Conservation (phyloP, 2,888 invertebrate genomes). For the Troides helena region DNA sequence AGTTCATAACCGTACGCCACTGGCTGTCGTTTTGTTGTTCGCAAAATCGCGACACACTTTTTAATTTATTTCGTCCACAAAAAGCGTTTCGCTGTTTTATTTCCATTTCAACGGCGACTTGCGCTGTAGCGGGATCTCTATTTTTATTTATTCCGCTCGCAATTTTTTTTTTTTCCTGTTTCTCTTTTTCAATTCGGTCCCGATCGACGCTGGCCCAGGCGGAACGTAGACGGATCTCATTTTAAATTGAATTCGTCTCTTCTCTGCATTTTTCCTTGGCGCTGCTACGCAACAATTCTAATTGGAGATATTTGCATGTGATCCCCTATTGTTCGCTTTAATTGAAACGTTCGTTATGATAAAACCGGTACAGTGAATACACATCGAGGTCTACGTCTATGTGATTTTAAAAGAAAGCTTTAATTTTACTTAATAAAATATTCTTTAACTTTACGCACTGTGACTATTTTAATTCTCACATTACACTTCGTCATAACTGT, state of each 20-base stretch:
- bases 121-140: slow-evolving; percentile 79
- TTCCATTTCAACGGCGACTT: slow-evolving; percentile 80
- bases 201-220: slow-evolving; percentile 72
- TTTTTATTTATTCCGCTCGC: slow-evolving; percentile 76
- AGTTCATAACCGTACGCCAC: slow-evolving; percentile 29
- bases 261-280: slow-evolving; percentile 68
- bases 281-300: slow-evolving; percentile 66
- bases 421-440: background rate
- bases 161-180: slow-evolving; percentile 47
- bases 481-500: background rate
- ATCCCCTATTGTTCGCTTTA: slow-evolving; percentile 60
- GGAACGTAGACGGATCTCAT: slow-evolving; percentile 77
- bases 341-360: slow-evolving; percentile 53
- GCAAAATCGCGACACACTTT: slow-evolving; percentile 76
- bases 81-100: slow-evolving; percentile 76
- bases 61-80: slow-evolving; percentile 80
- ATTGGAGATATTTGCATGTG: slow-evolving; percentile 73
- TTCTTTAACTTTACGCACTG: background rate
- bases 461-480: background rate
- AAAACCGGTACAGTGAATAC: slow-evolving; percentile 40
- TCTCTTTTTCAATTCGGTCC: slow-evolving; percentile 71
- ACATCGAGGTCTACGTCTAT: slow-evolving; percentile 6
- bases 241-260: slow-evolving; percentile 74
- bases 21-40: slow-evolving; percentile 51
- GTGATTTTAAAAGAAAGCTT: background rate